A percentile compares a stretch with the other conserved stretches of the same genome.
Conservation (phyloP, 1,140 invertebrate species). For the Oppia nitens region DNA sequence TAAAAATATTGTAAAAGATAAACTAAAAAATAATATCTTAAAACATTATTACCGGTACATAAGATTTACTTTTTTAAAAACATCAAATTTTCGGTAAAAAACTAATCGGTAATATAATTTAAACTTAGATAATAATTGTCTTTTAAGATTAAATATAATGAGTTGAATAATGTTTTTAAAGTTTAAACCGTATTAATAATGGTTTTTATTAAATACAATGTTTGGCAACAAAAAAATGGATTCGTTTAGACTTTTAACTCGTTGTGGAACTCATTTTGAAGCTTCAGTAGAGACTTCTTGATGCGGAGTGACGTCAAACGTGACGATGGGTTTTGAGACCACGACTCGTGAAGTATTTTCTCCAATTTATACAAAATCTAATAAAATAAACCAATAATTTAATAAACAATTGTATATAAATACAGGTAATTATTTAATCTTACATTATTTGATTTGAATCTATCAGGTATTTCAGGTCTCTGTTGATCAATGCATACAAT, state of each 20-base stretch:
- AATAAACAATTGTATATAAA: neutral
- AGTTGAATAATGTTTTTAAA: too few relatives aligned
- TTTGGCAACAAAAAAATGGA: neutral
- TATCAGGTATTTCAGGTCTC: conserved; percentile 62
- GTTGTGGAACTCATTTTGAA: neutral
- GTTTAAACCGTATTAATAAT: neutral
- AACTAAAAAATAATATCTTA: too few relatives aligned
- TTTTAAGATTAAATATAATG: too few relatives aligned
- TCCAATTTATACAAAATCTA: conserved; percentile 30
- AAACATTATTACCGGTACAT: too few relatives aligned
- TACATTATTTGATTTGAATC: neutral
- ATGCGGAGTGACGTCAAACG: conserved; percentile 76
- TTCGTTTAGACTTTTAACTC: neutral
- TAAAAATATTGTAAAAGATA: too few relatives aligned
- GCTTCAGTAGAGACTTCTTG: conserved; percentile 55
- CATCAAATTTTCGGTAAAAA: too few relatives aligned
- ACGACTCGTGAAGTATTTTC: conserved; percentile 80
- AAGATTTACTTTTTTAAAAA: too few relatives aligned
- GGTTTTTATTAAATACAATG: neutral
- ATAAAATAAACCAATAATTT: conserved; percentile 30
- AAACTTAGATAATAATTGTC: too few relatives aligned
- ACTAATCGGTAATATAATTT: too few relatives aligned
- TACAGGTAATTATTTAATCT: neutral
- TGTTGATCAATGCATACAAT: conserved; percentile 66
- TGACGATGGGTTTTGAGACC: conserved; percentile 86